Base-by-base conservation (phyloP, 2,797 vertebrate species). In the Molossus alvarezi region DNA sequence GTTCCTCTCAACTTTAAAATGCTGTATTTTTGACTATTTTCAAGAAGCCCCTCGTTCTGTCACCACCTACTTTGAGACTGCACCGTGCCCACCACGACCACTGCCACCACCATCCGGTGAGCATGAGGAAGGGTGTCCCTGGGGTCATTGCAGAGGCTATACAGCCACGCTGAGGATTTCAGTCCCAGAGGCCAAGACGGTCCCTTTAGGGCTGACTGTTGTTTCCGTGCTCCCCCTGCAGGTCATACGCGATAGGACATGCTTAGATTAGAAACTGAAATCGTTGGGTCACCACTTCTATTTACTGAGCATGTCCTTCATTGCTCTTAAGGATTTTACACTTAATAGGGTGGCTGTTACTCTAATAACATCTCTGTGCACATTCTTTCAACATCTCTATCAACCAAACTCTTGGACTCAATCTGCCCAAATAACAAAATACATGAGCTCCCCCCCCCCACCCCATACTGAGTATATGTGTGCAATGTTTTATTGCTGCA, bases 191-290 rank as follows among this genome's bases (percentile, higher is more conserved):
- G 23, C 12, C 10, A 17, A 10, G 6, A 6, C 5, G n/a, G n/a
- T 88, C n/a, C 25, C 37, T 88, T 53, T 9, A 53, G 21, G 6
- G 5, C 41, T 29, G 23, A 93, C 5, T 48, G 71, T 29, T 96
- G 94, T 83, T 95, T 91, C 75, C 27, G 18, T 77, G 18, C 33
- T 15, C 97, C 97, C 92, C 80, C 96, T 96, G 81, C 45, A 85
- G 97, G 94, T 69, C 75, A 85, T 18, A 65, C 9, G 15, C 5
- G 23, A 37, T 83, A 96, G 29, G 76, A 71, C 3, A 80, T 0
- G 67, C 51, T 88, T 79, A 84, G 72, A 45, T 71, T 65, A 62
- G 75, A 94, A 94, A 72, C 0, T 29, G 29, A 72, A 48, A 37
- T 12, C 9, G 69, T 20, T 11, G n/a, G 1, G 7, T 62, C 27